Evolutionary conservation across 2,888 invertebrate genomes (phyloP).

Genomic region (Rhagophthalmus giganteus): DNA sequence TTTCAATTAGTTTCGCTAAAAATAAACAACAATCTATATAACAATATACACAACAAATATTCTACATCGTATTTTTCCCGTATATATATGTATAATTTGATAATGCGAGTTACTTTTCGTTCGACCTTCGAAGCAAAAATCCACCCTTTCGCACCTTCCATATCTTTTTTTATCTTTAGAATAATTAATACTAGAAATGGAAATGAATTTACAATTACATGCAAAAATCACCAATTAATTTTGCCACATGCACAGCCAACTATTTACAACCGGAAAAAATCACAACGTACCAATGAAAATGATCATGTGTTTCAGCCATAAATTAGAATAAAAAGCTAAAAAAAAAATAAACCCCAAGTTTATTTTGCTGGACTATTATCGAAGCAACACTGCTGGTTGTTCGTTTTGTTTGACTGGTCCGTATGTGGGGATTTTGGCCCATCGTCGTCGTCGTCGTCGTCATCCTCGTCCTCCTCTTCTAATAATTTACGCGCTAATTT

Average conservation of each 20-base stretch:
- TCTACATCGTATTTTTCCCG: not conserved
- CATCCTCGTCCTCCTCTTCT: slow-evolving; percentile 87
- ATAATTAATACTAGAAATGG: not conserved
- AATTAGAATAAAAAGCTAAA: not conserved
- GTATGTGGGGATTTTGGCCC: not conserved
- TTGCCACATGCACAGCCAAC: not conserved
- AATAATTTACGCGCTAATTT: slow-evolving; percentile 88
- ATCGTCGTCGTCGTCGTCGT: slow-evolving; percentile 56
- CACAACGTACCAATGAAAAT: too few relatives aligned
- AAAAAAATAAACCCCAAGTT: not conserved
- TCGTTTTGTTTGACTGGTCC: not conserved
- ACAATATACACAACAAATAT: not conserved
- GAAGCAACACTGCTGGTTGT: not conserved
- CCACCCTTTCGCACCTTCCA: too few relatives aligned
- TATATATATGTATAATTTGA: not conserved
- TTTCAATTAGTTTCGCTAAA: not conserved
- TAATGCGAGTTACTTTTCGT: not conserved
- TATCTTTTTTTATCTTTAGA: not conserved
- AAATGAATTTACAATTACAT: not conserved
- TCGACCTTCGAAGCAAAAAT: not conserved
- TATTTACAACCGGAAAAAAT: too few relatives aligned
- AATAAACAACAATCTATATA: not conserved
- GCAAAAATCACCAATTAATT: not conserved
- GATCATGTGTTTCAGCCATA: too few relatives aligned
- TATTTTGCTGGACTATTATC: not conserved